These are phyloP conservation scores for Mionectes olivaceus DNA, from an alignment of 2,797 vertebrate species.

Conservation along the genomic window DNA sequence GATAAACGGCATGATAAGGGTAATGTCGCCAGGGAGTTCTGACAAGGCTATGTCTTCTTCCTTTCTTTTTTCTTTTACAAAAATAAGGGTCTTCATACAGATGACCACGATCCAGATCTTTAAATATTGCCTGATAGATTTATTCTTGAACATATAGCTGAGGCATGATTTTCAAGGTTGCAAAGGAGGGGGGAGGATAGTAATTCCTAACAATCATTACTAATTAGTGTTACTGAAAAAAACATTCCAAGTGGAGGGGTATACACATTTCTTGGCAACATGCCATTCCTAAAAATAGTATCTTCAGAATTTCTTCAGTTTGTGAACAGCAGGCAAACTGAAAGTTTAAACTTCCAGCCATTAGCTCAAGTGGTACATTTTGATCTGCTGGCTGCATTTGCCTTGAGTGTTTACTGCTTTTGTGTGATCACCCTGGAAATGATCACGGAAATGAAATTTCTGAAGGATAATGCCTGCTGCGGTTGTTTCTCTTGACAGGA, in stretches of 20 bases:
- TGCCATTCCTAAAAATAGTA: background rate
- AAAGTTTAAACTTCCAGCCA: background rate
- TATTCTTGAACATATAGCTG: background rate
- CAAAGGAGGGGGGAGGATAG: background rate
- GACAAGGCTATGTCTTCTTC: background rate
- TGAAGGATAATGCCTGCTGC: background rate
- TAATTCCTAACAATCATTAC: background rate
- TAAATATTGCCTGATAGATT: background rate
- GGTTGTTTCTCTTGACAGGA: background rate
- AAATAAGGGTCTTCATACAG: background rate
- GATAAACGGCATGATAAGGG: background rate
- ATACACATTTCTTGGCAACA: background rate
- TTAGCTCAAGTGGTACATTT: background rate
- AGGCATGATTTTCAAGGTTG: background rate
- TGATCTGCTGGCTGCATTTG: background rate
- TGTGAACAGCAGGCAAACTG: background rate
- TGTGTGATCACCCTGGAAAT: background rate
- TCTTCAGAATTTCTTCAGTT: background rate
- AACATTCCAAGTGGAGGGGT: background rate
- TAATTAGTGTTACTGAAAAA: background rate
- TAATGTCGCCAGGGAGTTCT: background rate
- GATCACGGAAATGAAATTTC: background rate
- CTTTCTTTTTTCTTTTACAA: background rate
- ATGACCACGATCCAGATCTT: background rate
- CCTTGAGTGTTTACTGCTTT: background rate